Conservation (phyloP, 2,113 vertebrate species). For the Falco punctatus region DNA sequence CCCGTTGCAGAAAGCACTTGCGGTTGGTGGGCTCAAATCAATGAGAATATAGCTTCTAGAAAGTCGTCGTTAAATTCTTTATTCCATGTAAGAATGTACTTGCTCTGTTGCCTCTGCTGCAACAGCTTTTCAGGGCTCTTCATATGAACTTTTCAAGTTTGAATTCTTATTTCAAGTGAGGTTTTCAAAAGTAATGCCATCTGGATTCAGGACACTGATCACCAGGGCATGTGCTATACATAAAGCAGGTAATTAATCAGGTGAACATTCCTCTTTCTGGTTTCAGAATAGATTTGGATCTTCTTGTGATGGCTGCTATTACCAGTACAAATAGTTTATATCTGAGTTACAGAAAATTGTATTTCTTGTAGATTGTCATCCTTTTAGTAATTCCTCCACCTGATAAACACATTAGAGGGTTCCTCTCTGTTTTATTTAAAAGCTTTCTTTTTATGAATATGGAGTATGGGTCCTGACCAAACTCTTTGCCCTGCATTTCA, state of each 20-base stretch:
- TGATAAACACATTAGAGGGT: neutral
- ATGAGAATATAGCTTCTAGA: neutral
- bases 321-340: neutral
- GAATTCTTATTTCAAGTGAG: neutral
- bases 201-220: neutral
- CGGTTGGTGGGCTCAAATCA: neutral
- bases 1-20: neutral
- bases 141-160: neutral
- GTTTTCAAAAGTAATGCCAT: neutral
- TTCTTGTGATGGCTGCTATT: neutral
- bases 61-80: neutral
- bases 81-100: neutral
- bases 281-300: neutral
- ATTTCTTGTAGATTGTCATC: neutral
- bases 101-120: neutral
- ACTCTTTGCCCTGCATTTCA: slow-evolving; percentile 45
- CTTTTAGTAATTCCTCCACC: neutral
- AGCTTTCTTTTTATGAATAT: neutral
- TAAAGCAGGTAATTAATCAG: neutral
- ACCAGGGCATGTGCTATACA: neutral
- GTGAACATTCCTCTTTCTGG: neutral
- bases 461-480: neutral
- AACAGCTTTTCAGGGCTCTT: neutral
- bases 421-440: neutral
- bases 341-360: neutral